phyloP scores from a whole-genome alignment of 2,797 vertebrate species.

The Picus viridis region DNA sequence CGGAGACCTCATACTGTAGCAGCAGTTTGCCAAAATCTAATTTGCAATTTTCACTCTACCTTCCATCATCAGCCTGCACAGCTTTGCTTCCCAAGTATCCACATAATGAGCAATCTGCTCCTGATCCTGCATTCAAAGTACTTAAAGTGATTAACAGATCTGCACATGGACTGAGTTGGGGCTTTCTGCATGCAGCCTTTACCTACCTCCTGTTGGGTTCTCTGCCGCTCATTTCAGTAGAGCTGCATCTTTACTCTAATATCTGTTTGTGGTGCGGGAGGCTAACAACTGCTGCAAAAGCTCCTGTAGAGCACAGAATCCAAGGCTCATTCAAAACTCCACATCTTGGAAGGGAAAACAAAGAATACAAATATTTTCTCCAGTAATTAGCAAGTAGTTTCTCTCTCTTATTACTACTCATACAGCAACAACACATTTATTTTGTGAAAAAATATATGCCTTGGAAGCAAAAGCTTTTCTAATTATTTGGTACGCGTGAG shows the following conservation, averaged over 20 bases:
- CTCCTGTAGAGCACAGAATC: constrained; percentile 6
- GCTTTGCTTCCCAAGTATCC: constrained; percentile 48
- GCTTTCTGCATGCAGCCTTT: background rate
- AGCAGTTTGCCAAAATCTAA: background rate
- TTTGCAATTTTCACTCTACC: constrained; percentile 31
- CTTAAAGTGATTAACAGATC: constrained; percentile 58
- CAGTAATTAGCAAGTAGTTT: background rate
- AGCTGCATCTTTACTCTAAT: background rate
- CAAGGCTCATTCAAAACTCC: background rate
- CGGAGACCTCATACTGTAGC: background rate
- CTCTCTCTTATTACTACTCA: background rate
- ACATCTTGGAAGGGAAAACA: background rate
- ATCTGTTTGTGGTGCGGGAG: background rate
- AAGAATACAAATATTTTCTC: background rate
- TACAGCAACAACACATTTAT: background rate
- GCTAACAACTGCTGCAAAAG: background rate
- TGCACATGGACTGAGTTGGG: background rate
- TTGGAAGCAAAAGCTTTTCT: constrained; percentile 50
- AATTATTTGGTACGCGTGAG: background rate
- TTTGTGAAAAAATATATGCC: background rate
- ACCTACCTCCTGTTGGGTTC: background rate
- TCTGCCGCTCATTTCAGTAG: background rate
- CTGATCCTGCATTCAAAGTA: constrained; percentile 34
- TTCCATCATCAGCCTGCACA: background rate
- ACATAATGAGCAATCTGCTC: constrained; percentile 68